Percentiles rank a stretch among this genome's conserved stretches.
These are phyloP conservation scores for Petrocephalus schoutedeni DNA, from an alignment of 2,797 vertebrate genomes.

Conservation along the genomic window DNA sequence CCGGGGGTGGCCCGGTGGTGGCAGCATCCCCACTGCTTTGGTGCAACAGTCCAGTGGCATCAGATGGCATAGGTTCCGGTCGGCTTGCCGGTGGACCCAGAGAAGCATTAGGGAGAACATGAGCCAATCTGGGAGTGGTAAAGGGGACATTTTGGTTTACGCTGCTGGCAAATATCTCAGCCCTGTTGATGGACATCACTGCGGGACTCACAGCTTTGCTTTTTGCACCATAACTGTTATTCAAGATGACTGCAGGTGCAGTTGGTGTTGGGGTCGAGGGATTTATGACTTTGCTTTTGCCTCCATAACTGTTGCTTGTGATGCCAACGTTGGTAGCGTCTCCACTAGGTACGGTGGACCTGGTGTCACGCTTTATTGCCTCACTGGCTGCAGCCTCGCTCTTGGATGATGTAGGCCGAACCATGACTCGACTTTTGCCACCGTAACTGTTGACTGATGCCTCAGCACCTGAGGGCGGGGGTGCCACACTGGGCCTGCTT, in stretches of 20 bases:
- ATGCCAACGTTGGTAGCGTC: neutral
- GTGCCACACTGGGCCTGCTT: slow-evolving; percentile 14
- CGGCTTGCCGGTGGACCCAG: slow-evolving; percentile 49
- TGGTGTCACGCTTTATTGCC: slow-evolving; percentile 23
- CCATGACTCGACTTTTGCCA: slow-evolving; percentile 26
- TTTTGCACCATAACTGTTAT: slow-evolving; percentile 52
- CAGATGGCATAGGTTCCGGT: slow-evolving; percentile 33
- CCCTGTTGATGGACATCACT: neutral
- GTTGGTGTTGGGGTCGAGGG: neutral
- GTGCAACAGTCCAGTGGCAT: slow-evolving; percentile 48
- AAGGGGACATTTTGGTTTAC: neutral
- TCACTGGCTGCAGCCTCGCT: slow-evolving; percentile 47
- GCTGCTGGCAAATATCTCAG: neutral
- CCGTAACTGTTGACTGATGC: slow-evolving; percentile 32
- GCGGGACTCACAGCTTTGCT: slow-evolving; percentile 46
- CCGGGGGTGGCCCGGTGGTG: slow-evolving; percentile 43
- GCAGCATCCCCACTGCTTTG: slow-evolving; percentile 35
- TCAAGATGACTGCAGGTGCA: slow-evolving; percentile 20
- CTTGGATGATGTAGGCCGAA: neutral
- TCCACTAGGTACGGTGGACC: neutral
- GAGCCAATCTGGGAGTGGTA: neutral
- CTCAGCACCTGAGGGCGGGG: neutral
- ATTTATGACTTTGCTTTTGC: slow-evolving; percentile 54
- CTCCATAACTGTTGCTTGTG: slow-evolving; percentile 58
- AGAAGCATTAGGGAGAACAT: slow-evolving; percentile 40